These are phyloP conservation scores for Coremacera marginata DNA, from an alignment of 2,888 invertebrate genomes.

Conservation along the genomic window DNA sequence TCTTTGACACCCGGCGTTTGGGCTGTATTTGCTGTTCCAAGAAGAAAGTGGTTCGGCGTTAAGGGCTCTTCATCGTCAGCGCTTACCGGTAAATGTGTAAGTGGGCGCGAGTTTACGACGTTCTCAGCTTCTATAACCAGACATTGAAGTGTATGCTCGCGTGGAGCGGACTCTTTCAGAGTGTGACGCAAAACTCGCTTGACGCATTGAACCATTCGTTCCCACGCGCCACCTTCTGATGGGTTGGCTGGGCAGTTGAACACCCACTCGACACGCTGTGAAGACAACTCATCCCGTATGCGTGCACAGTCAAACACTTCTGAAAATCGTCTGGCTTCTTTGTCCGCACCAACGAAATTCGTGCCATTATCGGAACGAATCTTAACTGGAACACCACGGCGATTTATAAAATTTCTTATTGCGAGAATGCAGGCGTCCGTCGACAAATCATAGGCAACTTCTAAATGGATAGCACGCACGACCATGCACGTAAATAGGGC, in stretches of 20 bases:
- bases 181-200: conserved; percentile 17
- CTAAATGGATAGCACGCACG: conserved; percentile 2
- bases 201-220: conserved; percentile 18
- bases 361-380: too few species aligned
- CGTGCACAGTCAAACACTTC: conserved; percentile 30
- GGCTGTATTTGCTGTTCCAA: conserved; percentile 6
- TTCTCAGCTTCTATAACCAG: conserved; percentile 37
- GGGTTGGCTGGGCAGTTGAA: conserved; percentile 22
- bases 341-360: too few species aligned
- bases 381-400: not conserved
- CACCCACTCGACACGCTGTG: not conserved
- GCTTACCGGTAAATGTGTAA: conserved; percentile 36
- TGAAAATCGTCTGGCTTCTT: not conserved
- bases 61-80: conserved; percentile 29
- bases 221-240: conserved; percentile 28
- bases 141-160: conserved; percentile 33
- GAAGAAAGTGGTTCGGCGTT: conserved; percentile 34
- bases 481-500: conserved; percentile 35
- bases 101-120: conserved; percentile 32
- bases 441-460: not conserved
- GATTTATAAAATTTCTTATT: too few species aligned
- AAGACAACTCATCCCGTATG: conserved; percentile 14
- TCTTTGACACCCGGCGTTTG: not conserved
- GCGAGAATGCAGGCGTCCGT: too few species aligned
- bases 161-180: conserved; percentile 29